A percentile compares a stretch with the other conserved stretches of the same genome.
phyloP scores from a whole-genome alignment of 2,888 invertebrate species.

The Caenorhabditis sp. region DNA sequence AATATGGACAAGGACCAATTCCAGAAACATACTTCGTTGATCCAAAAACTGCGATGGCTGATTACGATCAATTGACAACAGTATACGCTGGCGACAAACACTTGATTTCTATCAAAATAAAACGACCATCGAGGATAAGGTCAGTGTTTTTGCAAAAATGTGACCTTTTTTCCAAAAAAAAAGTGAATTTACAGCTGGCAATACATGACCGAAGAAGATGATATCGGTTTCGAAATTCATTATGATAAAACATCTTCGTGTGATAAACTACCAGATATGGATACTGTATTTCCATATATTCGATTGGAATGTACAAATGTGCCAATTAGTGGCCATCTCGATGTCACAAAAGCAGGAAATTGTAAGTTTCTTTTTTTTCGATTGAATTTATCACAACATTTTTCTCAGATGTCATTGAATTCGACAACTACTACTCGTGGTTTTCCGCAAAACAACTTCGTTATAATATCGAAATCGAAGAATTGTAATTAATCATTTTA shows the following conservation, averaged over 20 bases:
- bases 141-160: constrained; percentile 3
- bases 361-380: constrained; percentile 52
- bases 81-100: constrained; percentile 71
- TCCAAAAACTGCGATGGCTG: constrained; percentile 58
- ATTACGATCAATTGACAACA: constrained; percentile 69
- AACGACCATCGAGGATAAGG: constrained; percentile 59
- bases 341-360: constrained; percentile 62
- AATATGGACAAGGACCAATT: constrained; percentile 67
- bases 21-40: constrained; percentile 68
- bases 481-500: constrained; percentile 28
- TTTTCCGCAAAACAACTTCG: constrained; percentile 70
- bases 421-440: constrained; percentile 71
- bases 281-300: constrained; percentile 69
- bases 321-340: constrained; percentile 63
- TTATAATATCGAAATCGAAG: constrained; percentile 68
- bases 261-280: constrained; percentile 68
- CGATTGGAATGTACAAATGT: constrained; percentile 69
- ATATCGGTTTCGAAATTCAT: constrained; percentile 70
- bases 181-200: constrained; percentile 61
- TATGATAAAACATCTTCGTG: constrained; percentile 51
- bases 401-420: constrained; percentile 66
- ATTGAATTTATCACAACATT: neutral
- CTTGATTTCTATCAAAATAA: constrained; percentile 66
- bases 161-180: neutral
- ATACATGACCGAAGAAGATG: constrained; percentile 69